These are phyloP conservation scores for Drosophila busckii DNA, from an alignment of 1,140 invertebrate genomes.

Conservation along the genomic window DNA sequence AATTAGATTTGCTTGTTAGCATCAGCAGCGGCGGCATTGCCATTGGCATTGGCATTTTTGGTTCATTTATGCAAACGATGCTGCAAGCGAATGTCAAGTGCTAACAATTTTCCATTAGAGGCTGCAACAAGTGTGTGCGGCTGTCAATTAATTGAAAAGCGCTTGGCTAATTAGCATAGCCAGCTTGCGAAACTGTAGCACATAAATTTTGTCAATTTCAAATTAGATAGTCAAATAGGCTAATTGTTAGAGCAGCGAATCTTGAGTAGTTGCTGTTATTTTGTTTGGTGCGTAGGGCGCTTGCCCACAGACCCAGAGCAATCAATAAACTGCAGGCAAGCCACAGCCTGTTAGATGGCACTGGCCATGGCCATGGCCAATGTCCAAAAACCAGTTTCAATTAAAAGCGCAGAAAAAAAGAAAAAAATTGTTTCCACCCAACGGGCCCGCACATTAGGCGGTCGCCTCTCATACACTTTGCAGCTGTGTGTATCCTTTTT, in stretches of 20 bases:
- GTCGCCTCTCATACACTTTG: slow-evolving; percentile 1
- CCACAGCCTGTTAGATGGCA: slow-evolving; percentile 22
- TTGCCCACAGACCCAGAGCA: slow-evolving; percentile 73
- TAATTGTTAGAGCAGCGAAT: no score
- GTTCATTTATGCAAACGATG: slow-evolving; percentile 16
- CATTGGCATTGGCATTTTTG: slow-evolving; percentile 26
- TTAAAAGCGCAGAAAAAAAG: no score
- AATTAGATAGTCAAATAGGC: no score
- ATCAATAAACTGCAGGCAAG: slow-evolving; percentile 50
- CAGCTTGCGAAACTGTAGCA: no score
- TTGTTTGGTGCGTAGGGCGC: no score
- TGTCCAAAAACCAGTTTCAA: slow-evolving; percentile 34
- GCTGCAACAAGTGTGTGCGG: slow-evolving; percentile 5
- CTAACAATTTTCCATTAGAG: not conserved
- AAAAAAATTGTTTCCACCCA: no score
- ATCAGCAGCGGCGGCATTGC: slow-evolving; percentile 23
- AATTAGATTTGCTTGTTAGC: slow-evolving; percentile 43
- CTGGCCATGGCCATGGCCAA: slow-evolving; percentile 11
- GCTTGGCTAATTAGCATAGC: slow-evolving; percentile 34
- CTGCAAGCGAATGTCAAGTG: not conserved
- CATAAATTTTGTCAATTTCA: no score
- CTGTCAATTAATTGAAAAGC: slow-evolving; percentile 26
- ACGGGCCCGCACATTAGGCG: slow-evolving; percentile 22
- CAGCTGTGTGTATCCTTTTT: slow-evolving; percentile 28
- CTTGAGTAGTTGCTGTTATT: no score